phyloP scores from a whole-genome alignment of 2,113 vertebrate genomes.

The Edolisoma coerulescens region DNA sequence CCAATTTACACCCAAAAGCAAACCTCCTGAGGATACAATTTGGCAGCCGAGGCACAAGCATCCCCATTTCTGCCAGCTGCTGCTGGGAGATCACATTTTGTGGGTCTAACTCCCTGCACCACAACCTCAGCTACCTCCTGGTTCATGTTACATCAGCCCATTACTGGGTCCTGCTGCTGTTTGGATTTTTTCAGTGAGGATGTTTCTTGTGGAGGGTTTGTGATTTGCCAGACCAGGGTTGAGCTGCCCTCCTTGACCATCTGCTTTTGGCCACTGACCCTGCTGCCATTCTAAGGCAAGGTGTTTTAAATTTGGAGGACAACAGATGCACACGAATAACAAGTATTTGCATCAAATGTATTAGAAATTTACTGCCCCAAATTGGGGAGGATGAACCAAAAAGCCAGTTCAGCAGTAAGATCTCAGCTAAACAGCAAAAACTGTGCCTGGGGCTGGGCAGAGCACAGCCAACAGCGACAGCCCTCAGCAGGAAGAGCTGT shows the following conservation, averaged over 20 bases:
- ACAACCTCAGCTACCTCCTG: background rate
- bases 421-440: background rate
- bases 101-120: background rate
- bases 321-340: rapidly evolving
- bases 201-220: background rate
- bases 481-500: background rate
- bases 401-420: background rate
- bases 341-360: background rate
- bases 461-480: background rate
- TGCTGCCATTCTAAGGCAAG: background rate
- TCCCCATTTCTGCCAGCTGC: background rate
- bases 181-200: background rate
- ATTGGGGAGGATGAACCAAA: background rate
- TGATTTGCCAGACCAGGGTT: background rate
- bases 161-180: background rate
- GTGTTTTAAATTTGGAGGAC: background rate
- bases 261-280: background rate
- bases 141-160: background rate
- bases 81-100: background rate
- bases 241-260: background rate
- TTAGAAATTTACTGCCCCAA: background rate
- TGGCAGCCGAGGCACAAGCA: background rate
- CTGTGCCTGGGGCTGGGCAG: rapidly evolving
- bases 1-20: background rate
- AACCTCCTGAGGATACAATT: background rate